Percentiles rank a stretch among this genome's conserved stretches.
Evolutionary conservation across 2,888 invertebrate genomes (phyloP).

Genomic region (Eurois occulta): DNA sequence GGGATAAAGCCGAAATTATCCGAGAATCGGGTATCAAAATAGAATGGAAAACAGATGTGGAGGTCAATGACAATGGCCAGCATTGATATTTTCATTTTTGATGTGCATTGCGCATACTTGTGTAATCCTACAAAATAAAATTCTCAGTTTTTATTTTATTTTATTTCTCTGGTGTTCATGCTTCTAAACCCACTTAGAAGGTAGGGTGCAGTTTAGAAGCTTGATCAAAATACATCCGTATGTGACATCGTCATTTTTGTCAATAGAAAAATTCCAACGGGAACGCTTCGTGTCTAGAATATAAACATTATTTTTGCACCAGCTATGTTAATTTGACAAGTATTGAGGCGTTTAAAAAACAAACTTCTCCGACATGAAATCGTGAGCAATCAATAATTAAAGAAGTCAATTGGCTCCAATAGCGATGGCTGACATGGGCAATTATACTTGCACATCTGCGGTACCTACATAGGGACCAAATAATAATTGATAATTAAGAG

Average conservation of each 20-base stretch:
- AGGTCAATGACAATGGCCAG: too few relatives aligned
- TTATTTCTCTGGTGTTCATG: too few relatives aligned
- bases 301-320: too few relatives aligned
- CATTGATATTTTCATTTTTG: not conserved
- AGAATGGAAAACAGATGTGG: not conserved
- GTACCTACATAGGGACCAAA: conserved; percentile 10
- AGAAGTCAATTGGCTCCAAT: conserved; percentile 51
- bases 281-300: too few relatives aligned
- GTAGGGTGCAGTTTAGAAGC: too few relatives aligned
- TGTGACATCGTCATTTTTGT: too few relatives aligned
- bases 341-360: not conserved
- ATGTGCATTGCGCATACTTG: too few relatives aligned
- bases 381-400: conserved; percentile 31
- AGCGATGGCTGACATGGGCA: conserved; percentile 28
- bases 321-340: not conserved
- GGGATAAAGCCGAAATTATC: not conserved
- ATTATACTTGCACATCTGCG: conserved; percentile 43
- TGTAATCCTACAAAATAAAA: not conserved
- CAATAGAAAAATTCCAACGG: too few relatives aligned
- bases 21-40: not conserved
- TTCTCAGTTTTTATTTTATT: not conserved
- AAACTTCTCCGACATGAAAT: not conserved
- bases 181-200: too few relatives aligned
- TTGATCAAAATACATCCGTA: too few relatives aligned
- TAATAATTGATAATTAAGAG: not conserved